A percentile compares a stretch with the other conserved stretches of the same genome.
These are phyloP conservation scores for Drosophila baimaii DNA, from an alignment of 1,140 invertebrate genomes.

Conservation along the genomic window DNA sequence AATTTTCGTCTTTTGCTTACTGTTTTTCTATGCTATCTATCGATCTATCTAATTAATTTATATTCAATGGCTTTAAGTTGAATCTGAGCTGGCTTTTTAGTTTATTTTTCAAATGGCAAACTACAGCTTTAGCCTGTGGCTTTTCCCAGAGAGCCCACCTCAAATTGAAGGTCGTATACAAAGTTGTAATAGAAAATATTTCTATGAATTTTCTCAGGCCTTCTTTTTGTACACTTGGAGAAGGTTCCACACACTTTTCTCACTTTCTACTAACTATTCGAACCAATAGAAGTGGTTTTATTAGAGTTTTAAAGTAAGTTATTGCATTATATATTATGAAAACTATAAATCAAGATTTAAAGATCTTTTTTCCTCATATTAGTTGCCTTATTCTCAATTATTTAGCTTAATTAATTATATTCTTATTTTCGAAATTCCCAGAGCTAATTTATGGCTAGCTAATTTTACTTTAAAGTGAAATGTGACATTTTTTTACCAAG, in stretches of 20 bases:
- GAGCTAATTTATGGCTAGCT: neutral
- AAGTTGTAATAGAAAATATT: neutral
- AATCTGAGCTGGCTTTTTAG: neutral
- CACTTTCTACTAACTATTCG: neutral
- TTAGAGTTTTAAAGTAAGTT: too few relatives aligned
- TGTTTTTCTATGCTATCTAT: neutral
- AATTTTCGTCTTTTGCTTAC: neutral
- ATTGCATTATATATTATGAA: too few relatives aligned
- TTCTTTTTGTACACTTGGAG: neutral
- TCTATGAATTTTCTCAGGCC: neutral
- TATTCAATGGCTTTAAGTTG: neutral
- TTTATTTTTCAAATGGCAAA: neutral
- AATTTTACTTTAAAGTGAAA: neutral
- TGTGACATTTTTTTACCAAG: neutral
- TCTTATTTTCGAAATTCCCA: too few relatives aligned
- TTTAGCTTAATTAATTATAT: too few relatives aligned
- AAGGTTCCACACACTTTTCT: neutral
- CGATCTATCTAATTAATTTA: neutral
- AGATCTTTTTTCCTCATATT: too few relatives aligned
- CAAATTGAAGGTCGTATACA: neutral
- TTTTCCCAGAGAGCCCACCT: neutral
- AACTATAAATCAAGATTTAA: too few relatives aligned
- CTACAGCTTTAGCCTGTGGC: constrained; percentile 9
- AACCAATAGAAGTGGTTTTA: too few relatives aligned
- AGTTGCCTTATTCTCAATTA: too few relatives aligned